These are phyloP conservation scores for Alfaro cultratus DNA, from an alignment of 2,797 vertebrate species.

Conservation along the genomic window DNA sequence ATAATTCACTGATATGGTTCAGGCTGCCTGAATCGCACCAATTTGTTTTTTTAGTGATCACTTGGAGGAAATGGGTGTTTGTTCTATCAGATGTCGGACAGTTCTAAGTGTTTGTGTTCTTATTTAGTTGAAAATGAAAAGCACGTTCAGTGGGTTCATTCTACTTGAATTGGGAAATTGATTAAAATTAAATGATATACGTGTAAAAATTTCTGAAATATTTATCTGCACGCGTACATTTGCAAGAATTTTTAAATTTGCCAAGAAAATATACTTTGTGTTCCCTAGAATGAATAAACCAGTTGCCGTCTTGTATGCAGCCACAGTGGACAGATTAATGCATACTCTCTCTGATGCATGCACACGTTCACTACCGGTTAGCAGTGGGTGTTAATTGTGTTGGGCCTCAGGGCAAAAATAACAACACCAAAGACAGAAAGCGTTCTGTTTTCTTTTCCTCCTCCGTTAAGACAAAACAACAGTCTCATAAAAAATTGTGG, in stretches of 20 bases:
- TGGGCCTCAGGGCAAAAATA: conserved; percentile 75
- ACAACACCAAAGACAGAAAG: conserved; percentile 61
- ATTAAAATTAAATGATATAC: conserved; percentile 2
- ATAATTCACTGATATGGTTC: conserved; percentile 62
- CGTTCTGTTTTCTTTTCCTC: conserved; percentile 40
- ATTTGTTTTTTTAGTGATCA: conserved; percentile 60
- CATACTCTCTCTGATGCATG: conserved; percentile 19
- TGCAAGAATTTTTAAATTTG: conserved; percentile 36
- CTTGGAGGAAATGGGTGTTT: conserved; percentile 42
- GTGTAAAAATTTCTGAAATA: conserved; percentile 20
- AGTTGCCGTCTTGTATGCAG: conserved; percentile 47
- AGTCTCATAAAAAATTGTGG: conserved; percentile 12
- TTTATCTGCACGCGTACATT: conserved; percentile 24
- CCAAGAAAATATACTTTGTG: conserved; percentile 32
- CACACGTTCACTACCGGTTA: conserved; percentile 52
- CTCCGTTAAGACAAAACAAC: conserved; percentile 36
- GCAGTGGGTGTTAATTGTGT: conserved; percentile 78
- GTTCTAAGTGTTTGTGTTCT: conserved; percentile 14
- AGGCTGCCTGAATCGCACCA: conserved; percentile 55
- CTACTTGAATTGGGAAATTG: conserved; percentile 50
- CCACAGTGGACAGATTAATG: conserved; percentile 44
- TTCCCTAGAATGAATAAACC: conserved; percentile 45
- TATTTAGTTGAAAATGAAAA: conserved; percentile 36
- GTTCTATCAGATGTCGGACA: conserved; percentile 24
- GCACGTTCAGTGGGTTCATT: conserved; percentile 40